Evolutionary conservation across 2,113 vertebrate genomes (phyloP).

Genomic region (Bubo scandiacus): DNA sequence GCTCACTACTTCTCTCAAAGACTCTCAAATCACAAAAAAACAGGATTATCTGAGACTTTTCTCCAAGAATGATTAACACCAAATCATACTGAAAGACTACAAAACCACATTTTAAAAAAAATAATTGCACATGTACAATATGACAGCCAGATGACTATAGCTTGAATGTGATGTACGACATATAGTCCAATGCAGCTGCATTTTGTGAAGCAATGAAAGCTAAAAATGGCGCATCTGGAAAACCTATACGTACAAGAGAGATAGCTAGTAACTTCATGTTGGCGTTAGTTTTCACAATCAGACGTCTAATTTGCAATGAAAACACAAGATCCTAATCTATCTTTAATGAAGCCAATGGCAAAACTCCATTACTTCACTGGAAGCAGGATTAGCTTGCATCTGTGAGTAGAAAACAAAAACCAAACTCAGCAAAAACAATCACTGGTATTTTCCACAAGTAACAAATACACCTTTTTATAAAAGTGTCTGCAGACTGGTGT

Average conservation of each 20-base stretch:
- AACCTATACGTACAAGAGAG: background rate
- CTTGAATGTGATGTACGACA: background rate
- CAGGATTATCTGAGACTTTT: background rate
- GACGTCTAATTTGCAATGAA: background rate
- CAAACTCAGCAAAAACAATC: background rate
- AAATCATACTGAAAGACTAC: background rate
- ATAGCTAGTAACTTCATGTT: background rate
- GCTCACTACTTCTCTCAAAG: background rate
- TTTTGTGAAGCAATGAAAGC: background rate
- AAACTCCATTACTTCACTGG: background rate
- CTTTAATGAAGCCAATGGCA: constrained; percentile 5
- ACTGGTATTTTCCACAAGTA: background rate
- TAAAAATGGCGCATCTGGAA: background rate
- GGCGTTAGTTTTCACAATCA: background rate
- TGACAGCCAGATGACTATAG: background rate
- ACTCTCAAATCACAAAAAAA: background rate
- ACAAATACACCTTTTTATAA: background rate
- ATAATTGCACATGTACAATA: background rate
- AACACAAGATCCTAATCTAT: background rate
- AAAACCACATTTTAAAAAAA: background rate
- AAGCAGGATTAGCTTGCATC: background rate
- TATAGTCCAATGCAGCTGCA: background rate
- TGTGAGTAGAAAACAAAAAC: background rate
- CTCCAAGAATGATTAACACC: background rate
- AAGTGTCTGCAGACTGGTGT: background rate